Conservation (phyloP, 37 sponge, comb jelly and placozoan species). For the Halisarca cf. caerulea region DNA sequence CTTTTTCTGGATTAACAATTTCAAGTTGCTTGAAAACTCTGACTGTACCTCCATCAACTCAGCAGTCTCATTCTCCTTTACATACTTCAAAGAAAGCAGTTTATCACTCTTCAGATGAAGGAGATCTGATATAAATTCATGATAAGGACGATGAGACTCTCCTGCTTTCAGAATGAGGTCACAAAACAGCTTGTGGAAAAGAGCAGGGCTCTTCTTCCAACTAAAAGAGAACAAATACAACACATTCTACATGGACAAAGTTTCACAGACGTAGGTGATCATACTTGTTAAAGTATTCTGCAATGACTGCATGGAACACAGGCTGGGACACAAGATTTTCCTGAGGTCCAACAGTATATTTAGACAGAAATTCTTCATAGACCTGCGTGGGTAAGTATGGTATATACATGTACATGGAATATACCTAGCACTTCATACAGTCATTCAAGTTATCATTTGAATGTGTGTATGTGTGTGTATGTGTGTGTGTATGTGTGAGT, state of each 20-base stretch:
- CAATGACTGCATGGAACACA: not conserved
- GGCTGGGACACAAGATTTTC: not conserved
- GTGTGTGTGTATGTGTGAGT: no score
- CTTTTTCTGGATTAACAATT: not conserved
- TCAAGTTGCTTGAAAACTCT: not conserved
- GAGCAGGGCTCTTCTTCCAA: not conserved
- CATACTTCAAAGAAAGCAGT: not conserved
- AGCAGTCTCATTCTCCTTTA: conserved; percentile 12
- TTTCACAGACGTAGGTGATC: not conserved
- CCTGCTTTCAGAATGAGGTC: not conserved
- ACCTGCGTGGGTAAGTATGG: no score
- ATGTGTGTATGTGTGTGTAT: no score
- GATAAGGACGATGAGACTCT: no score
- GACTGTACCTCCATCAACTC: not conserved
- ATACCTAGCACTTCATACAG: no score
- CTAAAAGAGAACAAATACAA: not conserved
- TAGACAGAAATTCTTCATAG: no score
- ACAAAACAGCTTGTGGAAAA: not conserved
- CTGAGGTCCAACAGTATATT: no score
- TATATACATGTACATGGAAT: no score
- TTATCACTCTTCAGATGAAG: not conserved
- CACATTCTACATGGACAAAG: not conserved
- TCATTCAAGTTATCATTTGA: no score
- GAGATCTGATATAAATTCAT: not conserved
- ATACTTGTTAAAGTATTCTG: not conserved